phyloP scores from a whole-genome alignment of 2,888 invertebrate species.

The Andrena trimmerana region DNA sequence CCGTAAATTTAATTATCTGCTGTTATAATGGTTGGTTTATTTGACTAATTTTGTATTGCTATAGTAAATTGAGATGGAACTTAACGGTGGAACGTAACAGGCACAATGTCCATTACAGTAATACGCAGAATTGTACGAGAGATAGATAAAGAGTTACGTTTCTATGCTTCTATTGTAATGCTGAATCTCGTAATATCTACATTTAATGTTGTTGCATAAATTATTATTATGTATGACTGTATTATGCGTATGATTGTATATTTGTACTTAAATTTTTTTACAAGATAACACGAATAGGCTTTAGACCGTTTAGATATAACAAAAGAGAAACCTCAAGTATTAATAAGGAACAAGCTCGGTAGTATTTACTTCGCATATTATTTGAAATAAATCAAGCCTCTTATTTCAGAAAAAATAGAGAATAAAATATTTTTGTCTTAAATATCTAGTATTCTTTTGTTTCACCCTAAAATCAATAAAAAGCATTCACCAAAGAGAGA shows the following conservation, averaged over 20 bases:
- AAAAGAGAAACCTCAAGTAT: constrained; percentile 55
- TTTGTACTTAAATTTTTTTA: constrained; percentile 67
- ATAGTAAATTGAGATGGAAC: constrained; percentile 71
- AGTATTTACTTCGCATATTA: constrained; percentile 56
- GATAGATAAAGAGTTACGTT: background rate
- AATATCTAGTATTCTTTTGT: constrained; percentile 33
- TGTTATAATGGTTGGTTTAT: constrained; percentile 73
- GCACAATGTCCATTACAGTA: background rate
- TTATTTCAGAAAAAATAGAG: constrained; percentile 77
- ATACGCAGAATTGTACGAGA: background rate
- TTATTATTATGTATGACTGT: constrained; percentile 69
- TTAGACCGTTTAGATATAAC: constrained; percentile 60
- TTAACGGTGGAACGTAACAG: constrained; percentile 10
- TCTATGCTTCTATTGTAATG: background rate
- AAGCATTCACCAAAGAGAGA: background rate
- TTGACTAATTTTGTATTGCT: constrained; percentile 68
- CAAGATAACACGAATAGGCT: constrained; percentile 49
- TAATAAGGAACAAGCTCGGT: constrained; percentile 53
- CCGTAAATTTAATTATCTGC: constrained; percentile 65
- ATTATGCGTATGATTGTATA: constrained; percentile 70
- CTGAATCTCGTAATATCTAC: background rate
- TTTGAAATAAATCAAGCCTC: constrained; percentile 75
- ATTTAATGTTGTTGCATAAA: constrained; percentile 11
- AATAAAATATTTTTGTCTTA: constrained; percentile 77
- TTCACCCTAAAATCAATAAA: background rate